phyloP scores from a whole-genome alignment of 2,113 vertebrate species.

The Lathamus discolor region DNA sequence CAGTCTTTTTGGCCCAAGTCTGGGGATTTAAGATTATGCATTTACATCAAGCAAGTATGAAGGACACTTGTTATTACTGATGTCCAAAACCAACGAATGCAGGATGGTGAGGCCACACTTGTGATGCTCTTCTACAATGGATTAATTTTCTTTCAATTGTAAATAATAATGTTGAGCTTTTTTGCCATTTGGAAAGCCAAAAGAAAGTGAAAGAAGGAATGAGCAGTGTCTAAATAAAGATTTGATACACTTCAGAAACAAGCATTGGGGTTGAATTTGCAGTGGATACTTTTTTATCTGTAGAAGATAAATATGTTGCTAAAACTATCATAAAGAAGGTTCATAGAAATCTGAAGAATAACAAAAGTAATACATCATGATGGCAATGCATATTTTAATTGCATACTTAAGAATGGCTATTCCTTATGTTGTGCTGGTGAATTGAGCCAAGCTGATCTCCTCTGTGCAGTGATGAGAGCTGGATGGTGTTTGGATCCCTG shows the following conservation, averaged over 20 bases:
- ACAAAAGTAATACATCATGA: neutral
- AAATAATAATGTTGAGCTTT: conserved; percentile 30
- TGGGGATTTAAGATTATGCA: conserved; percentile 51
- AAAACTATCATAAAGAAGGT: neutral
- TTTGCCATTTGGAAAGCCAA: conserved; percentile 37
- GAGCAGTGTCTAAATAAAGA: conserved; percentile 13
- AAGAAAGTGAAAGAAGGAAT: conserved; percentile 35
- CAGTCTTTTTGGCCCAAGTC: conserved; percentile 38
- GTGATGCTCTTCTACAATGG: neutral
- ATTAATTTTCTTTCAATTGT: conserved; percentile 39
- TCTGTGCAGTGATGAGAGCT: neutral
- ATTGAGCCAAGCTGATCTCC: neutral
- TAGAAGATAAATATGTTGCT: neutral
- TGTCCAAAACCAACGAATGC: neutral
- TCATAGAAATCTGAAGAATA: neutral
- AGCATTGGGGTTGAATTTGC: conserved; percentile 26
- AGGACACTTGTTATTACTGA: neutral
- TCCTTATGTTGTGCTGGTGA: neutral
- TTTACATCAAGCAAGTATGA: conserved; percentile 48
- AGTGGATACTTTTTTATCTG: neutral
- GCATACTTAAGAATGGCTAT: neutral
- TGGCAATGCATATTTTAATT: neutral
- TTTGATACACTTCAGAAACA: conserved; percentile 34
- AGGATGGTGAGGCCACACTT: neutral
- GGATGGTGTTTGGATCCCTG: neutral